Evolutionary conservation across 2,888 invertebrate species (phyloP).

Genomic region (Polydesmus complanatus): DNA sequence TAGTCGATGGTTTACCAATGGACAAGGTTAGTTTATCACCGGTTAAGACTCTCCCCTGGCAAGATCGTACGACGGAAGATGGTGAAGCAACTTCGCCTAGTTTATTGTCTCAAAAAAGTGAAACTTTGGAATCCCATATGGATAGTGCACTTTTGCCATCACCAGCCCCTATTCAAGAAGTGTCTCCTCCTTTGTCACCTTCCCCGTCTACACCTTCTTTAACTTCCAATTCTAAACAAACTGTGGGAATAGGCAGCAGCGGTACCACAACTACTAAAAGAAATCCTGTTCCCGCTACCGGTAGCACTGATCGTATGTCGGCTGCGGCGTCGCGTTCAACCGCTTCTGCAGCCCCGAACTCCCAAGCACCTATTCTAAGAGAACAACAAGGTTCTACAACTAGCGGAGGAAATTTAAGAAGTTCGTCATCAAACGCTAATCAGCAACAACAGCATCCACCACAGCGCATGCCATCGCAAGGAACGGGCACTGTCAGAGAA

Average conservation of each 20-base stretch:
- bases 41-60: constrained; percentile 22
- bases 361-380: background rate
- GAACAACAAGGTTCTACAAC: background rate
- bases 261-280: background rate
- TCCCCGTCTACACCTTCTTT: background rate
- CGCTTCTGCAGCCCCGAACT: background rate
- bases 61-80: constrained; percentile 32
- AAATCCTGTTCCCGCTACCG: background rate
- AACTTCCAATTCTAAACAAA: background rate
- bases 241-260: background rate
- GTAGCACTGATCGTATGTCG: background rate
- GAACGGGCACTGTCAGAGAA: constrained; percentile 17
- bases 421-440: background rate
- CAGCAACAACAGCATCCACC: background rate
- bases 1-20: constrained; percentile 32
- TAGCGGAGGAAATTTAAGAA: background rate
- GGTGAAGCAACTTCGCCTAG: constrained; percentile 23
- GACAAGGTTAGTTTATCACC: constrained; percentile 11
- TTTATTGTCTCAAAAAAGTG: background rate
- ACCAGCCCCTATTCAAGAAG: background rate
- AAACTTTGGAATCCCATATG: background rate
- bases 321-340: background rate
- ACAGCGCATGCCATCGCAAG: background rate
- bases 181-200: background rate
- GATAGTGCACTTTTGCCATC: background rate